Conservation (phyloP, 2,113 vertebrate genomes). For the Lichenostomus cassidix region DNA sequence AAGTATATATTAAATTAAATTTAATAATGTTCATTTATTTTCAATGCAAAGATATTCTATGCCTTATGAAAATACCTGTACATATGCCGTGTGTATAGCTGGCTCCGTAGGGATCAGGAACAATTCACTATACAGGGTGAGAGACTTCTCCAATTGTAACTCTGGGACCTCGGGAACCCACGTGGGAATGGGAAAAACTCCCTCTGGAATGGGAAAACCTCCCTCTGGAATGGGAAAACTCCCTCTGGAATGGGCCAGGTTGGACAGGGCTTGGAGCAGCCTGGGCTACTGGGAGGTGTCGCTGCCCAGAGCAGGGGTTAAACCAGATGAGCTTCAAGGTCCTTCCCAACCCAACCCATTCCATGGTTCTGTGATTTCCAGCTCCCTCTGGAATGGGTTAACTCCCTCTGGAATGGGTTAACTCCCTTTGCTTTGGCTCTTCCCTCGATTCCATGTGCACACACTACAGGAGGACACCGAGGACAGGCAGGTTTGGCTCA, state of each 20-base stretch:
- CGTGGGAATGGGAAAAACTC: neutral
- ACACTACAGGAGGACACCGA: constrained; percentile 8
- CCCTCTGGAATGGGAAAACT: neutral
- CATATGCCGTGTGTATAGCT: constrained; percentile 78
- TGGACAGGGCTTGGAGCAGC: neutral
- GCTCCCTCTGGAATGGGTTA: no score
- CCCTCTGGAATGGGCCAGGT: neutral
- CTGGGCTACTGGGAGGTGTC: neutral
- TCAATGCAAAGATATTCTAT: constrained; percentile 81
- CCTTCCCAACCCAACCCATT: neutral
- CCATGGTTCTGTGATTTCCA: neutral
- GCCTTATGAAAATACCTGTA: constrained; percentile 83
- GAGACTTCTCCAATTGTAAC: neutral
- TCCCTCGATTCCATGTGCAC: constrained; percentile 7
- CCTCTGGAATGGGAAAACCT: neutral
- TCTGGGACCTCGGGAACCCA: neutral
- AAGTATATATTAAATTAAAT: constrained; percentile 83
- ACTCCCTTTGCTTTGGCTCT: neutral
- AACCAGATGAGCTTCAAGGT: neutral
- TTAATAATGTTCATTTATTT: constrained; percentile 80
- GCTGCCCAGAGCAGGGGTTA: neutral
- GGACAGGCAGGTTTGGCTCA: constrained; percentile 20
- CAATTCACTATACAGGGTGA: constrained; percentile 64
- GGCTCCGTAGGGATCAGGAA: constrained; percentile 72
- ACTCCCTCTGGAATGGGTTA: neutral